These are phyloP conservation scores for Nycticebus coucang DNA, from an alignment of 2,113 vertebrate genomes.

Conservation along the genomic window DNA sequence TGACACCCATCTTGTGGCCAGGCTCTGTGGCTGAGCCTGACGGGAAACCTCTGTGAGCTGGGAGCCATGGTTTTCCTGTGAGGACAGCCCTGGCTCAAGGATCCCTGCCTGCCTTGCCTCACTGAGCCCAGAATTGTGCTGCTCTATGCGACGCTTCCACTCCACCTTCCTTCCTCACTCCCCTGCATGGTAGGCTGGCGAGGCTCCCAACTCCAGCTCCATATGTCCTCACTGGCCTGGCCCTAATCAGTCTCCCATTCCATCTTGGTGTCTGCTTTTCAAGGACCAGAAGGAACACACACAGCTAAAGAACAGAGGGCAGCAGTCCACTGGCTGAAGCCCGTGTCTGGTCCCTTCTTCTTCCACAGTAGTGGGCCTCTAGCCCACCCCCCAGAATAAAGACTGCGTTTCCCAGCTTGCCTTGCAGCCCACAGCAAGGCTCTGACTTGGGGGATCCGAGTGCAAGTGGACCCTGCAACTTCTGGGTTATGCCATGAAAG, in stretches of 20 bases:
- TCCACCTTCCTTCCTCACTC: too few relatives aligned
- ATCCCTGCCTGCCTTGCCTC: not conserved
- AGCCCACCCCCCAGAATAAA: not conserved
- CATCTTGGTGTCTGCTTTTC: not conserved
- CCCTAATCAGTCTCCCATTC: not conserved
- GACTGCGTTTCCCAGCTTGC: not conserved
- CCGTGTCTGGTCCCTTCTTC: not conserved
- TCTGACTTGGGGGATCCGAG: not conserved
- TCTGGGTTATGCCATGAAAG: not conserved
- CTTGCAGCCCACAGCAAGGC: not conserved
- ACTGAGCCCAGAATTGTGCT: not conserved
- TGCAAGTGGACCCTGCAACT: not conserved
- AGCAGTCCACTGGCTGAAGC: too few relatives aligned
- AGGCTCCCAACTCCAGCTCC: not conserved
- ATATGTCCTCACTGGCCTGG: not conserved
- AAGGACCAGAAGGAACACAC: not conserved
- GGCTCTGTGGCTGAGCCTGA: not conserved
- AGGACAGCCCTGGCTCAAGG: not conserved
- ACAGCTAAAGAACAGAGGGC: not conserved
- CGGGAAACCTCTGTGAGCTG: rapidly evolving
- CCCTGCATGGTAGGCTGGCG: not conserved
- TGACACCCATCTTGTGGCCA: not conserved
- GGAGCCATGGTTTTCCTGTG: not conserved
- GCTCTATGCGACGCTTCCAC: not conserved
- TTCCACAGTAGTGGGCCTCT: not conserved